phyloP scores from a whole-genome alignment of 2,797 vertebrate genomes.

The Mycteria americana region DNA sequence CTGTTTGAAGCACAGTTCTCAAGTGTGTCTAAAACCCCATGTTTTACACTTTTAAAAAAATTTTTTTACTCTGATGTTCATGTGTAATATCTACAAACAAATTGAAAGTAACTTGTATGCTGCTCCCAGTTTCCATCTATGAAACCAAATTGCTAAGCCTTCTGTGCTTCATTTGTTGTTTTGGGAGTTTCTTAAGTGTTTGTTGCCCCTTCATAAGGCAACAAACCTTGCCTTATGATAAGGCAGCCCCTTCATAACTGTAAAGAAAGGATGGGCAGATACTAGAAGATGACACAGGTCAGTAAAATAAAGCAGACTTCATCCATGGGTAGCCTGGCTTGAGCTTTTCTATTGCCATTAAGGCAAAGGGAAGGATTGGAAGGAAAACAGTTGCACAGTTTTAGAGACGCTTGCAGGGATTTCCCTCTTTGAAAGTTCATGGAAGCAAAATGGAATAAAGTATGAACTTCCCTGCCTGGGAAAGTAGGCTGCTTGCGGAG shows the following conservation, averaged over 20 bases:
- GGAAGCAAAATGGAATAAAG: neutral
- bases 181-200: neutral
- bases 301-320: neutral
- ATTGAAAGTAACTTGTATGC: neutral
- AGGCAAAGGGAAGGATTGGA: neutral
- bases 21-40: neutral
- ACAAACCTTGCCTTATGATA: no score
- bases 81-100: neutral
- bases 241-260: neutral
- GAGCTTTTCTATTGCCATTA: neutral
- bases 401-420: neutral
- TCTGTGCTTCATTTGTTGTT: neutral
- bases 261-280: neutral
- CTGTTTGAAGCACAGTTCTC: neutral
- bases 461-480: neutral
- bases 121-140: neutral
- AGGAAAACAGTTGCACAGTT: neutral
- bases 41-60: neutral
- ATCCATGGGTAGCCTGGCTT: neutral
- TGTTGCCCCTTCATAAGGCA: no score
- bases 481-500: neutral
- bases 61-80: neutral
- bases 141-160: neutral
- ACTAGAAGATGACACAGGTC: neutral
- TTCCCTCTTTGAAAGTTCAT: neutral